Evolutionary conservation across 2,113 vertebrate genomes (phyloP).

Genomic region (Ptychochromis oligacanthus): DNA sequence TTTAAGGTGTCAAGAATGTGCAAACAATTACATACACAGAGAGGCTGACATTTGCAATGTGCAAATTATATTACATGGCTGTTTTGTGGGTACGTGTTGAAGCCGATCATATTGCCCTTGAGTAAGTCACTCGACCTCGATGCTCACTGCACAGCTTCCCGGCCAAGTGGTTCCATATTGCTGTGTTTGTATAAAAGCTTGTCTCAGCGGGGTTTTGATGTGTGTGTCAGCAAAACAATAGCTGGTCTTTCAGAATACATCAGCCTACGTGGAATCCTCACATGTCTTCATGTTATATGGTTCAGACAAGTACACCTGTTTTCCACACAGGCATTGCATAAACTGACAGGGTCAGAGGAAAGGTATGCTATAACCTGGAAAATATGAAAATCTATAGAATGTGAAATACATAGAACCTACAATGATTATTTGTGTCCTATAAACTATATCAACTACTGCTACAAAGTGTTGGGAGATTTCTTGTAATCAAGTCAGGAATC

Average conservation of each 20-base stretch:
- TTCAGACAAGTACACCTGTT: slow-evolving; percentile 28
- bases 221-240: slow-evolving; percentile 51
- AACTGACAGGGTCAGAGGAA: neutral
- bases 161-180: slow-evolving; percentile 35
- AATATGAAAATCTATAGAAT: neutral
- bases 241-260: slow-evolving; percentile 48
- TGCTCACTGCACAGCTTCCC: slow-evolving; percentile 35
- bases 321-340: neutral
- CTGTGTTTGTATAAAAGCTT: slow-evolving; percentile 55
- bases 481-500: slow-evolving; percentile 23
- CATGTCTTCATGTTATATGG: neutral
- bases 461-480: neutral
- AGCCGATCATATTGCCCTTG: slow-evolving; percentile 45
- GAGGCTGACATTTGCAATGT: slow-evolving; percentile 35
- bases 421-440: slow-evolving; percentile 3
- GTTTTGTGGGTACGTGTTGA: neutral
- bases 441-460: neutral
- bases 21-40: neutral
- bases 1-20: neutral
- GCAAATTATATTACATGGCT: slow-evolving; percentile 8
- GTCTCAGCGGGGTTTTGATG: slow-evolving; percentile 28
- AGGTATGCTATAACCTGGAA: neutral
- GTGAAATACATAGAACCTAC: neutral
- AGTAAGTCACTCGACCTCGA: slow-evolving; percentile 51
- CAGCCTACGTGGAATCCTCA: neutral